Evolutionary conservation across 2,113 vertebrate genomes (phyloP), one percentile per base, ranked within the genome.

Genomic region (Mormoops blainvillei): DNA sequence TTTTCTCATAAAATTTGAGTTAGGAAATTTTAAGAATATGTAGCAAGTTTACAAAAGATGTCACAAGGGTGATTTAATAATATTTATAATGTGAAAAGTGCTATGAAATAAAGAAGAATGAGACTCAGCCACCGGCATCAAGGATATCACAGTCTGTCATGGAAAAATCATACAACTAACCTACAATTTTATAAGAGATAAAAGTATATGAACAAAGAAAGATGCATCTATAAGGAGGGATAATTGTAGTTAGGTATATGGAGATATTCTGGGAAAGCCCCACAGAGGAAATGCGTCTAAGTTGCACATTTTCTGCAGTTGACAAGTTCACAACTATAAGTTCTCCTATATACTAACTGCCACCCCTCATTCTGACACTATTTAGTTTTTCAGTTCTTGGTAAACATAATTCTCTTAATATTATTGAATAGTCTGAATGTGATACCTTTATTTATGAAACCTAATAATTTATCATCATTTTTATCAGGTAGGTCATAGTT

Each of bases 401-500:
- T 56, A 93, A 83, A 67, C 54, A 91, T 80, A 80, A 76, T 80
- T 93, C 54, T 61, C 24, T 36, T 67, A 94, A 68, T 67, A 94
- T 84, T 92, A 77, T 65, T 65, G 87, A 92, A 94, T 78, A 94
- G 33, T 68, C 50, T 68, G n/a, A 94, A 78, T 48, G 19, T 89
- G 87, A 74, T 7, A 73, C 33, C 41, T 94, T 24, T 92, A 61
- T 77, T 91, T 93, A 80, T 14, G 19, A 91, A 87, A 96, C 31
- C 38, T 56, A 77, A 33, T 65, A 67, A 77, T 63, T 87, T 58
- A 67, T 80, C 68, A 52, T n/a, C 36, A 76, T 87, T 87, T 92
- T 97, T 84, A 52, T 90, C 65, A 94, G 28, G 22, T 19, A 33
- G 58, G 4, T 92, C 45, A 87, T 41, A 88, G 45, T 73, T 86